Base-by-base conservation (phyloP, 1,140 invertebrate genomes). In the Drosophila sp. region DNA sequence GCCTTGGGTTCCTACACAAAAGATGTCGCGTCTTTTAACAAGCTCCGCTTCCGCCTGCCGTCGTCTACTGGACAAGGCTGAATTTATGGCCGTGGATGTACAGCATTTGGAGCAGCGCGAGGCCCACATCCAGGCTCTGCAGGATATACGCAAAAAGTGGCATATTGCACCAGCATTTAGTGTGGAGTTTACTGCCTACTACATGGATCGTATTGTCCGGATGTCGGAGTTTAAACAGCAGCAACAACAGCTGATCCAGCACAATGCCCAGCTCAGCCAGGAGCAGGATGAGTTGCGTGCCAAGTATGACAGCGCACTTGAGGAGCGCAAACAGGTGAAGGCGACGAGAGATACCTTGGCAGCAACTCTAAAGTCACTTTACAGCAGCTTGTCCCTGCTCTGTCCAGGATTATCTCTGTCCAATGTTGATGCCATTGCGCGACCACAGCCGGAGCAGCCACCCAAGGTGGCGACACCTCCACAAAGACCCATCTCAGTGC, bases 141-240 rank as follows among this genome's bases (percentile, higher is more conserved):
- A 95, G 0, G 97, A 98, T 83, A 95, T 98, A 6, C 94, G 96
- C 6, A 97, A 97, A 83, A 98, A 98, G 80, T 98, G 97, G 96
- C 97, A 98, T 90, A 96, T 98, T 53, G 95, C 97, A 3, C 97
- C 97, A 0, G 97, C 97, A 0, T 97, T 96, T 76, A 97, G 95
- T 56, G 96, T 98, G 0, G 98, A 99, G 92, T 99, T 98, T 91
- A 96, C 98, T 40, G 97, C 96, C 8, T 99, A 99, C 91, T 99
- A 97, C 91, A 92, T 98, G 40, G 97, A 98, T 93, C 94, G 97
- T 36, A 96, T 97, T 84, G 93, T 94, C 2, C 93, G 97, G 7
- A 94, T 97, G n/a, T 94, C 95, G 0, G 95, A 95, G 4, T 94
- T 98, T 93, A 96, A 97, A 75, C 92, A 94, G 4, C 95, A 95